These are phyloP conservation scores for Pseudochromis fuscus DNA, from an alignment of 2,797 vertebrate genomes.

Conservation along the genomic window DNA sequence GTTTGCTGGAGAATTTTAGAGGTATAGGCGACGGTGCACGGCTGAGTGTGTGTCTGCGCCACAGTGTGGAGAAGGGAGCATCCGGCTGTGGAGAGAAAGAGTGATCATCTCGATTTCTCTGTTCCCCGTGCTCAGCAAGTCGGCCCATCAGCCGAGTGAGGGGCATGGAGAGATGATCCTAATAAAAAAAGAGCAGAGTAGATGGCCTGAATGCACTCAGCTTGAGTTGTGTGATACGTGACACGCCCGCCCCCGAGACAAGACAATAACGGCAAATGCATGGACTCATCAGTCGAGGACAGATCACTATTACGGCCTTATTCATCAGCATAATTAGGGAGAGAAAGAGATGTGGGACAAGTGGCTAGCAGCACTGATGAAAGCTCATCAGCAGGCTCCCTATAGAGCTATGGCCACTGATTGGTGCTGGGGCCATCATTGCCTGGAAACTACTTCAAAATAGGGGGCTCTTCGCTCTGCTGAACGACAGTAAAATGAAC, in stretches of 20 bases:
- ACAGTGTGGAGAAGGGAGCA: neutral
- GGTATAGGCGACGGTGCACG: neutral
- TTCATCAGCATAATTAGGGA: constrained; percentile 80
- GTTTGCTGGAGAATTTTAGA: constrained; percentile 9
- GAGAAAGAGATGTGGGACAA: constrained; percentile 71
- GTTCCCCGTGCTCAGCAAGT: constrained; percentile 64
- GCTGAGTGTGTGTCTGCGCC: neutral
- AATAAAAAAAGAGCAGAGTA: constrained; percentile 52
- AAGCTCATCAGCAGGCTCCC: constrained; percentile 77
- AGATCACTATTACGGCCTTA: constrained; percentile 68
- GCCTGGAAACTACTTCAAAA: constrained; percentile 70
- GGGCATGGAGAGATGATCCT: constrained; percentile 54
- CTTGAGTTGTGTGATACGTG: constrained; percentile 56
- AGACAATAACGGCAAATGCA: constrained; percentile 65
- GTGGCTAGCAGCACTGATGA: constrained; percentile 79
- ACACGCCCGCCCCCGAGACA: constrained; percentile 48
- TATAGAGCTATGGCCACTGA: constrained; percentile 69
- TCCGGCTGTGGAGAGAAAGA: constrained; percentile 51
- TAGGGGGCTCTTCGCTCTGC: constrained; percentile 51
- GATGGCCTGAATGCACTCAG: constrained; percentile 29
- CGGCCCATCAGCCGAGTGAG: constrained; percentile 38
- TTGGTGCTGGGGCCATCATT: constrained; percentile 71
- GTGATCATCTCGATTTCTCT: constrained; percentile 53
- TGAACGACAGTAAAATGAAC: constrained; percentile 69
- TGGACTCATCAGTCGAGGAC: constrained; percentile 72